A percentile compares a stretch with the other conserved stretches of the same genome.
Evolutionary conservation across 2,113 vertebrate species (phyloP).

Genomic region (Dryoscopus gambensis): DNA sequence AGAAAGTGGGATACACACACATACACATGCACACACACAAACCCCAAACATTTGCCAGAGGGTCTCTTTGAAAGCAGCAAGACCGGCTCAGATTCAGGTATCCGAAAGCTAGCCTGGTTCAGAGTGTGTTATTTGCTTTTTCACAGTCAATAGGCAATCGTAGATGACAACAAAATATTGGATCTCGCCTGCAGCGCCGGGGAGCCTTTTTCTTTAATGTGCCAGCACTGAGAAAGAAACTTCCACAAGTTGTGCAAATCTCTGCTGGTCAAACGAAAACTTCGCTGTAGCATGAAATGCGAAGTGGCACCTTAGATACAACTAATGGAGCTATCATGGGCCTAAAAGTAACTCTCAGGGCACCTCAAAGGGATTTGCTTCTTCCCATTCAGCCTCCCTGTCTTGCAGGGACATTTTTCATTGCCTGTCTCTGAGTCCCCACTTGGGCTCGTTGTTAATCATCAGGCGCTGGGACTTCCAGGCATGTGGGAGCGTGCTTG

Average conservation of each 20-base stretch:
- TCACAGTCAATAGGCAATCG: constrained; percentile 46
- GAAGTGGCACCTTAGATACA: constrained; percentile 18
- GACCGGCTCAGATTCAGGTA: background rate
- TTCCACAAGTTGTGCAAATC: constrained; percentile 51
- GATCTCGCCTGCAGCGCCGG: background rate
- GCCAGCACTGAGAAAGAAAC: constrained; percentile 25
- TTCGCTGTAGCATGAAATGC: constrained; percentile 46
- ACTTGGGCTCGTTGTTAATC: background rate
- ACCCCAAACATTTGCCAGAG: background rate
- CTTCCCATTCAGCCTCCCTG: background rate
- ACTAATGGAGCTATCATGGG: constrained; percentile 43
- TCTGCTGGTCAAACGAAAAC: constrained; percentile 2
- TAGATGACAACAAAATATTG: constrained; percentile 39
- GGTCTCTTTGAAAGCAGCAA: background rate
- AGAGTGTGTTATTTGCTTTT: constrained; percentile 34
- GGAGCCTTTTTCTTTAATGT: constrained; percentile 47
- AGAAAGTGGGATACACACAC: background rate
- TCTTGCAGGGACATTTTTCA: constrained; percentile 7
- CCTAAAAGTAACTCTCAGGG: constrained; percentile 40
- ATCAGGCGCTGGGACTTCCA: background rate
- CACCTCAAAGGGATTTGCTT: background rate
- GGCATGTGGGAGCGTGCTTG: background rate
- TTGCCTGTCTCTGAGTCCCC: background rate
- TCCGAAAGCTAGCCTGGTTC: background rate
- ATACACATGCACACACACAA: background rate